Base-by-base conservation (phyloP, 2,888 invertebrate genomes). In the Spilosoma lubricipeda region DNA sequence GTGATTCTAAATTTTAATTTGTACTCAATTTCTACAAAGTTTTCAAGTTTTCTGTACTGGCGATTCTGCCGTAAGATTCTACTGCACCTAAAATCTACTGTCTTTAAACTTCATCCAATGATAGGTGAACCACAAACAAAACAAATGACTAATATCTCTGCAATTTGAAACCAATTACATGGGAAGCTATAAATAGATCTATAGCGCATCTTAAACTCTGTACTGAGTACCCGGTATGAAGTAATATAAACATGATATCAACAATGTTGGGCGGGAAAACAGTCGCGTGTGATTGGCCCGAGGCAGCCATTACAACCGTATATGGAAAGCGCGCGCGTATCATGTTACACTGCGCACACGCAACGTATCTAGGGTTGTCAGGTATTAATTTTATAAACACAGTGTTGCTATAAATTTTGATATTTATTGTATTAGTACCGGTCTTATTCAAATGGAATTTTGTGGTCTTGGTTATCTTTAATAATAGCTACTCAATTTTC, bases 271-370 rank as follows among this genome's bases (percentile, higher is more conserved):
- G 93, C 92, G 93, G 91, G 88, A 88, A 63, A 87, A 84, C 80
- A 74, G 77, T 74, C 79, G 86, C 77, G 72, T 80, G 82, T 87
- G 90, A 94, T 94, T 94, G 94, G 93, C 85, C 89, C 86, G 77
- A 81, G 85, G 80, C 80, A 78, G 86, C 87, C 88, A 91, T 90
- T 89, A 92, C 86, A 78, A 77, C 93, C 93, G 87, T 94, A 92
- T 91, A 93, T 85, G 94, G 94, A 87, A 90, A 89, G 90, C 92
- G 90, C 86, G 85, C 87, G 88, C 89, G 87, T 89, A 93, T 94
- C 94, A 76, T 72, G 84, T 94, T 94, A 90, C 94, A 85, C 75
- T 81, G 85, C 86, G 89, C 86, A 79, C 74, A 86, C 87, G 84
- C 84, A 80, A 77, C 75, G 67, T 36, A 30, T 11, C 73, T 84